Conservation (phyloP, 1,140 invertebrate species). For the Limonius californicus region DNA sequence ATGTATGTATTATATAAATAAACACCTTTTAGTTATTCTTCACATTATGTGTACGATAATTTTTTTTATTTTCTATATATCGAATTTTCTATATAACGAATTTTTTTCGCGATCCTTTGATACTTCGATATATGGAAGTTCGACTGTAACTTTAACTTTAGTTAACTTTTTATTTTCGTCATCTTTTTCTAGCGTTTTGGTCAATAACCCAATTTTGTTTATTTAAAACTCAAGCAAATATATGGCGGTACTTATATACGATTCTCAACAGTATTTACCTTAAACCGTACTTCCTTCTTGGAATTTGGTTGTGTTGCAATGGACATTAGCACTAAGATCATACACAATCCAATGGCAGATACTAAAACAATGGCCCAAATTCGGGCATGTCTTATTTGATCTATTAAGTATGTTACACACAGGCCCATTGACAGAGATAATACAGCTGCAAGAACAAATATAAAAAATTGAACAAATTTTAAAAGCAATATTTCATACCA, state of each 20-base stretch:
- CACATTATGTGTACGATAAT: no score
- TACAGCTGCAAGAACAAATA: not conserved
- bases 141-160: no score
- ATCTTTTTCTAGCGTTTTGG: no score
- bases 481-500: constrained; percentile 19
- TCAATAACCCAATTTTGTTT: no score
- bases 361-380: constrained; percentile 40
- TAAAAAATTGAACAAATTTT: not conserved
- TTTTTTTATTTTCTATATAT: no score
- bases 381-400: constrained; percentile 31
- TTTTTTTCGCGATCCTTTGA: no score
- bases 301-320: constrained; percentile 50
- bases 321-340: constrained; percentile 45
- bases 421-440: constrained; percentile 36
- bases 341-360: constrained; percentile 39
- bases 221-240: no score
- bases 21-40: no score
- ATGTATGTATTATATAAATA: no score
- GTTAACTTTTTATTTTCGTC: no score
- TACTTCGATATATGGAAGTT: no score
- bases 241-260: not conserved
- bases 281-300: constrained; percentile 47
- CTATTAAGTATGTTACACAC: constrained; percentile 21
- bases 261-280: constrained; percentile 44
- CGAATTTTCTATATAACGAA: no score